phyloP scores from a whole-genome alignment of 37 sponge, comb jelly and placozoan genomes.

The Tethya wilhelma region DNA sequence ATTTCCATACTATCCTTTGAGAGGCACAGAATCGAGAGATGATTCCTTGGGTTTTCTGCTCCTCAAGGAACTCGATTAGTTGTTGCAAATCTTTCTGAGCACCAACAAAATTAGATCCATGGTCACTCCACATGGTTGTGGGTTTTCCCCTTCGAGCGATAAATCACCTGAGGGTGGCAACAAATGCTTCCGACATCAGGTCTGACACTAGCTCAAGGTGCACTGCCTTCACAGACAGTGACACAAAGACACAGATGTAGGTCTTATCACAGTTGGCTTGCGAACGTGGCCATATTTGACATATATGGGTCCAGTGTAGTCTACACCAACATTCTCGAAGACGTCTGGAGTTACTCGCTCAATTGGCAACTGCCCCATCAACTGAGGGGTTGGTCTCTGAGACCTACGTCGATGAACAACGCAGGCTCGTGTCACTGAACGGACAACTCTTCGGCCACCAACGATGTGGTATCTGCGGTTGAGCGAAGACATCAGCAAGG shows the following conservation, averaged over 20 bases:
- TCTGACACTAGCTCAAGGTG: slow-evolving; percentile 43
- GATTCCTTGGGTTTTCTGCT: neutral
- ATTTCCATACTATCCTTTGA: slow-evolving; percentile 28
- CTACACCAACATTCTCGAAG: slow-evolving; percentile 20
- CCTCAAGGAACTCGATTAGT: neutral
- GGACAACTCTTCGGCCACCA: slow-evolving; percentile 21
- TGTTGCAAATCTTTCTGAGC: slow-evolving; percentile 24
- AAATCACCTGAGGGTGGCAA: slow-evolving; percentile 25
- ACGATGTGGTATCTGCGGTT: slow-evolving; percentile 13
- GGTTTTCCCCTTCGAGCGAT: slow-evolving; percentile 22
- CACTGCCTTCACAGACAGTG: slow-evolving; percentile 27
- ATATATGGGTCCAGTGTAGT: slow-evolving; percentile 16
- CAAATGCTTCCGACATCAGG: slow-evolving; percentile 29
- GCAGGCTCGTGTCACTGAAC: slow-evolving; percentile 30
- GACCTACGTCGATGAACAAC: slow-evolving; percentile 31
- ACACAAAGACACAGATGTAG: too few species aligned
- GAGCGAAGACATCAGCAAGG: slow-evolving; percentile 13
- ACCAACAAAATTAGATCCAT: slow-evolving; percentile 38
- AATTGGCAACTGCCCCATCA: too few species aligned
- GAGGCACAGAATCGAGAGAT: slow-evolving; percentile 8
- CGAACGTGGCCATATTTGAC: slow-evolving; percentile 22
- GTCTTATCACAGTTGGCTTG: slow-evolving; percentile 8
- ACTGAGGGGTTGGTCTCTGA: too few species aligned
- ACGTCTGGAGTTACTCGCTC: slow-evolving; percentile 29
- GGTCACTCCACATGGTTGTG: slow-evolving; percentile 22